Evolutionary conservation across 2,113 vertebrate species (phyloP).

Genomic region (Pterocles gutturalis): DNA sequence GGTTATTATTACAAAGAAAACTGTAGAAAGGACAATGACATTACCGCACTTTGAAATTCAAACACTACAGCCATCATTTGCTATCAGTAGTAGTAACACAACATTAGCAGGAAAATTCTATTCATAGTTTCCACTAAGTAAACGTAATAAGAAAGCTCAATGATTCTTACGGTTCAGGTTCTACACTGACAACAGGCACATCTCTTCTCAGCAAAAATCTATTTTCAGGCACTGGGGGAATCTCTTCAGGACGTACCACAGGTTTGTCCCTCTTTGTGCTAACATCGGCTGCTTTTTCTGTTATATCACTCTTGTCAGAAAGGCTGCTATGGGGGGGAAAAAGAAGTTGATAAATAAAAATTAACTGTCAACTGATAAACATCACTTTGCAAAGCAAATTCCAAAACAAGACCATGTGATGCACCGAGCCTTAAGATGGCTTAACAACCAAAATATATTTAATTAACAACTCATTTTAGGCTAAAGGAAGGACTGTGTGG

Average conservation of each 20-base stretch:
- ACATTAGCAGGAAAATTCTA: neutral
- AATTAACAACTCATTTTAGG: neutral
- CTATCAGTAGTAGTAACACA: neutral
- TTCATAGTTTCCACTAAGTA: neutral
- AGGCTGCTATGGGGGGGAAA: slow-evolving; percentile 67
- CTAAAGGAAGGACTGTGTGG: rapidly evolving
- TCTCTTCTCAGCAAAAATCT: slow-evolving; percentile 93
- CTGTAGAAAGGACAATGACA: neutral
- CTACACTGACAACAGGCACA: slow-evolving; percentile 79
- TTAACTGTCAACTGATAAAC: neutral
- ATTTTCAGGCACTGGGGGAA: slow-evolving; percentile 97
- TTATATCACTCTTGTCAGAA: slow-evolving; percentile 74
- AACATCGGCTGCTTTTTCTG: slow-evolving; percentile 79
- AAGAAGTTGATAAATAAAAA: neutral
- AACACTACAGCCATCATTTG: neutral
- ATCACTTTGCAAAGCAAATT: neutral
- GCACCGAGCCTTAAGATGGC: neutral
- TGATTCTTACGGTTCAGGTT: slow-evolving; percentile 84
- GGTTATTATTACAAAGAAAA: neutral
- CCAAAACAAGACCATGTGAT: neutral
- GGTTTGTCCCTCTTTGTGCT: slow-evolving; percentile 90
- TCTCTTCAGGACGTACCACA: slow-evolving; percentile 95
- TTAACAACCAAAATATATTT: neutral
- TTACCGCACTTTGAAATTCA: neutral
- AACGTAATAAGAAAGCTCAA: neutral